Percentiles rank a stretch among this genome's conserved stretches.
phyloP scores from a whole-genome alignment of 2,113 vertebrate genomes.

The Nibea albiflora region DNA sequence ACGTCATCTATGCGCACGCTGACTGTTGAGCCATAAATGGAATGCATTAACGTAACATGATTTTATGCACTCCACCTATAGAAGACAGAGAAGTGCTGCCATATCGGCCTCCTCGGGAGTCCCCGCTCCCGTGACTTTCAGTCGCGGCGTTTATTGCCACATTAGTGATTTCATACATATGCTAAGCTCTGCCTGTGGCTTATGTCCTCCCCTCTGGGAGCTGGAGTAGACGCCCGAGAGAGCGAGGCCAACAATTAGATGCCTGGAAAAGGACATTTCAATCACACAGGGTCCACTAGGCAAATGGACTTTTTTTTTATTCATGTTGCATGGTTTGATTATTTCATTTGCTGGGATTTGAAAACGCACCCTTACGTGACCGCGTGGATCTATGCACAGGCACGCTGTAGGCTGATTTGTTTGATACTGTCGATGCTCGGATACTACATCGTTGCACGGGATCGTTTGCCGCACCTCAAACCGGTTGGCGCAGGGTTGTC shows the following conservation, averaged over 20 bases:
- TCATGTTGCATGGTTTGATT: constrained; percentile 2
- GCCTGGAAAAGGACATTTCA: constrained; percentile 44
- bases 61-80: constrained; percentile 25
- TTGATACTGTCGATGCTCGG: constrained; percentile 42
- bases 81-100: constrained; percentile 17
- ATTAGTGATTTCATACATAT: constrained; percentile 59
- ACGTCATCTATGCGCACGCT: not conserved
- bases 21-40: constrained; percentile 17
- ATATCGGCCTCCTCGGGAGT: not conserved
- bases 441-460: constrained; percentile 26
- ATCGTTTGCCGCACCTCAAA: constrained; percentile 14
- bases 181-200: constrained; percentile 51
- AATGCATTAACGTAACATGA: constrained; percentile 30
- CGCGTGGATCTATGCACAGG: constrained; percentile 22
- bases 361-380: not conserved
- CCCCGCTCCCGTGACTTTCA: constrained; percentile 35
- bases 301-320: not conserved
- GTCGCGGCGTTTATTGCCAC: constrained; percentile 44
- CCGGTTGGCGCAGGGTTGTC: constrained; percentile 9
- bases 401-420: constrained; percentile 28
- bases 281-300: constrained; percentile 17
- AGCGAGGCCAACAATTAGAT: constrained; percentile 46
- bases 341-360: constrained; percentile 17
- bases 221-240: constrained; percentile 24
- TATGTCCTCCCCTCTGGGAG: constrained; percentile 22